phyloP scores from a whole-genome alignment of 2,888 invertebrate species.

The Dascillus cervinus region DNA sequence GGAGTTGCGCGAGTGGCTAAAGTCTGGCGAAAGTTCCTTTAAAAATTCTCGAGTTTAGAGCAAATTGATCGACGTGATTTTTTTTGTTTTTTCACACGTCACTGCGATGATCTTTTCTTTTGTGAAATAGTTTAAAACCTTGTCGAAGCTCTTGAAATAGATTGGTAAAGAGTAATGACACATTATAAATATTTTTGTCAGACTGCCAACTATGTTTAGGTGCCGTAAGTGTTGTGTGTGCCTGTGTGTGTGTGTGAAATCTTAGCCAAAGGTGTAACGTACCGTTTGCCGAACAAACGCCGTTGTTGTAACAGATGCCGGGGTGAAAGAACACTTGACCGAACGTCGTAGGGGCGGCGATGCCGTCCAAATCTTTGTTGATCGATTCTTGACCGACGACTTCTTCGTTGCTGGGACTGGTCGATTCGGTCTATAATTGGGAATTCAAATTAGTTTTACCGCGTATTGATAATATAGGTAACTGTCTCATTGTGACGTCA shows the following conservation, averaged over 20 bases:
- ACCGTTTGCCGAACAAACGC: constrained; percentile 28
- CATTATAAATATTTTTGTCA: constrained; percentile 3
- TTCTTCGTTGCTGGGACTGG: constrained; percentile 41
- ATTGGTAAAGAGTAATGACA: constrained; percentile 11
- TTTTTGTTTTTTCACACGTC: no score
- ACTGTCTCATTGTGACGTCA: no score
- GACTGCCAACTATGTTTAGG: constrained; percentile 8
- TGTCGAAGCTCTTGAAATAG: constrained; percentile 3
- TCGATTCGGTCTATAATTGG: constrained; percentile 40
- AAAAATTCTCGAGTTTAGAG: no score
- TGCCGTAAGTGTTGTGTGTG: no score
- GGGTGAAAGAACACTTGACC: constrained; percentile 24
- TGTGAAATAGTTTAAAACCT: no score
- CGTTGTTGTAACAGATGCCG: constrained; percentile 27
- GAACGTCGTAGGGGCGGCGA: constrained; percentile 30
- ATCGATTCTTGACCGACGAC: constrained; percentile 30
- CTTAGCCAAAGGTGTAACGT: constrained; percentile 11
- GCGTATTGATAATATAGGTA: no score
- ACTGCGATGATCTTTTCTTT: no score
- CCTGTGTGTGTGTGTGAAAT: no score
- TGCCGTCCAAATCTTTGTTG: constrained; percentile 23
- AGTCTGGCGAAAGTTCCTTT: no score
- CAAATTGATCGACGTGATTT: no score
- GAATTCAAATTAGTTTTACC: no score
- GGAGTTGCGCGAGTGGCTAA: no score